A percentile compares a stretch with the other conserved stretches of the same genome.
These are phyloP conservation scores for Puntigrus tetrazona DNA, from an alignment of 2,113 vertebrate species.

Conservation along the genomic window DNA sequence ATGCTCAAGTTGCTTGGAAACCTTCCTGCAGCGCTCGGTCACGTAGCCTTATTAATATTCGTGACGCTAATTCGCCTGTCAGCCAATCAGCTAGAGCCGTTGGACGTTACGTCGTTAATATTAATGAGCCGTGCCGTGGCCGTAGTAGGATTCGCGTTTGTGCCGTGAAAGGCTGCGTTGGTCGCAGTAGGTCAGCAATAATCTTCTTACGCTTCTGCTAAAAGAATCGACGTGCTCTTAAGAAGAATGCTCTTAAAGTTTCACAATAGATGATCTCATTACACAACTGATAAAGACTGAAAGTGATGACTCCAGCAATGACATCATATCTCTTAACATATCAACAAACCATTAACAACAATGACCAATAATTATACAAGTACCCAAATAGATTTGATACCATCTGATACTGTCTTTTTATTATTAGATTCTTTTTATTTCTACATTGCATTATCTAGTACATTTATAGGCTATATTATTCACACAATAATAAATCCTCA, in stretches of 20 bases:
- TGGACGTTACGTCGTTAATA: not conserved
- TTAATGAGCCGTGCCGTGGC: not conserved
- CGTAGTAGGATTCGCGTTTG: not conserved
- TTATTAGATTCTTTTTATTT: not conserved
- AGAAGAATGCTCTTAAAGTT: slow-evolving; percentile 43
- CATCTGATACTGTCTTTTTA: not conserved
- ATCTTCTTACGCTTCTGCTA: slow-evolving; percentile 60
- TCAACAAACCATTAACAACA: not conserved
- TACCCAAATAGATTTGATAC: not conserved
- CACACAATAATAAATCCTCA: not conserved
- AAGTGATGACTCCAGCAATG: not conserved
- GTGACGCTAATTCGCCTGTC: not conserved
- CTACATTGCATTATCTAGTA: not conserved
- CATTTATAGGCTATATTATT: not conserved
- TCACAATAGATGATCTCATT: slow-evolving; percentile 39
- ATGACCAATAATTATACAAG: not conserved
- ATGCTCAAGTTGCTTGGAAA: slow-evolving; percentile 25
- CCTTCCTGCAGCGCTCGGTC: not conserved
- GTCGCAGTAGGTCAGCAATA: slow-evolving; percentile 49
- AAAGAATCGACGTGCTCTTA: slow-evolving; percentile 44
- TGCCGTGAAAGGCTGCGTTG: not conserved
- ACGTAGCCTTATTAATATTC: not conserved
- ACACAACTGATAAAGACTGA: not conserved
- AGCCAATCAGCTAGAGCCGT: not conserved
- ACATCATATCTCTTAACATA: not conserved